Conservation (phyloP, 2,113 vertebrate species). For the Oreochromis tanganicae region DNA sequence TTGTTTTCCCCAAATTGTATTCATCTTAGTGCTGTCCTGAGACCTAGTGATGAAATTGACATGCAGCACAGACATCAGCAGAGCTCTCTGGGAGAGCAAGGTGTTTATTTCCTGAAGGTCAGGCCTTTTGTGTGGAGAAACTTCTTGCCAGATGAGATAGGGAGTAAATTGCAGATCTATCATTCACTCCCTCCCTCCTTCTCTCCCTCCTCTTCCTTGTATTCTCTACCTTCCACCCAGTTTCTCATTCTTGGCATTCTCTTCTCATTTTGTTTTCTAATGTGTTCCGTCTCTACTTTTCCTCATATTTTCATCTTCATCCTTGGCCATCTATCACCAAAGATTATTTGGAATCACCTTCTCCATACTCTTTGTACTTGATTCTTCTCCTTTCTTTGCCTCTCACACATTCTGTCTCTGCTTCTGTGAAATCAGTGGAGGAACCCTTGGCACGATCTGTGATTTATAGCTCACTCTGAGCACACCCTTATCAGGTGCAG, state of each 20-base stretch:
- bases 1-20: background rate
- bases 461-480: constrained; percentile 95
- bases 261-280: background rate
- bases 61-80: constrained; percentile 44
- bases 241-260: constrained; percentile 4
- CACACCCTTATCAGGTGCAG: constrained; percentile 91
- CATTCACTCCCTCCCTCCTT: constrained; percentile 55
- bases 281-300: background rate
- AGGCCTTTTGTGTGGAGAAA: constrained; percentile 83
- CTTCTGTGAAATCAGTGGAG: constrained; percentile 78
- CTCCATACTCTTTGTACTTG: background rate
- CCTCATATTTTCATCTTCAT: constrained; percentile 16
- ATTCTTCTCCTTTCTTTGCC: constrained; percentile 13
- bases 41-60: constrained; percentile 14
- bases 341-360: background rate
- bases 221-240: constrained; percentile 6
- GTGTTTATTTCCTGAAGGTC: constrained; percentile 85
- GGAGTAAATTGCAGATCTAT: constrained; percentile 87
- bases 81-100: constrained; percentile 61
- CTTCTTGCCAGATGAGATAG: constrained; percentile 87
- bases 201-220: background rate
- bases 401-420: constrained; percentile 20
- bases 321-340: background rate
- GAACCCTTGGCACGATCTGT: constrained; percentile 73
- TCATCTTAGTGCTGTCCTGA: background rate